These are phyloP conservation scores for Diadromus collaris DNA, from an alignment of 2,888 invertebrate genomes.

Conservation along the genomic window DNA sequence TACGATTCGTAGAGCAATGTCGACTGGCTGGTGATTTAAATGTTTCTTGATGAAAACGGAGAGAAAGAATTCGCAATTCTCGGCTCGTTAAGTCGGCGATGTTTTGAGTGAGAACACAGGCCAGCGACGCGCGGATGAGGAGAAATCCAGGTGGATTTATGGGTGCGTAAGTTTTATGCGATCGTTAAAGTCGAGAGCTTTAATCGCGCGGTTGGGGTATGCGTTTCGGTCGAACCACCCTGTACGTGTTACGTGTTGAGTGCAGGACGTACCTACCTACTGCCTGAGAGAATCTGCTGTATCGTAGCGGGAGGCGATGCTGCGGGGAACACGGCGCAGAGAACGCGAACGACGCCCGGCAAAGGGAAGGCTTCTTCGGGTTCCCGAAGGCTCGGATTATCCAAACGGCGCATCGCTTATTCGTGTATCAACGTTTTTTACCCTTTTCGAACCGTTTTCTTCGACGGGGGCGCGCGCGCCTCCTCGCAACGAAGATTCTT, in stretches of 20 bases:
- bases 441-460: slow-evolving; percentile 76
- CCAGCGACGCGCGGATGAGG: slow-evolving; percentile 45
- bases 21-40: background rate
- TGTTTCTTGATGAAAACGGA: background rate
- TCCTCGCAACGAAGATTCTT: slow-evolving; percentile 76
- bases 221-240: slow-evolving; percentile 54
- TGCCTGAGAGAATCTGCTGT: slow-evolving; percentile 19
- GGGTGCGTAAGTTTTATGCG: slow-evolving; percentile 56
- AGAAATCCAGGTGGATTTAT: slow-evolving; percentile 61
- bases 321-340: slow-evolving; percentile 27
- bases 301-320: slow-evolving; percentile 32
- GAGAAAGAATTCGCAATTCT: slow-evolving; percentile 37
- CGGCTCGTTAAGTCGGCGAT: slow-evolving; percentile 54
- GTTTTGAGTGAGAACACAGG: slow-evolving; percentile 45
- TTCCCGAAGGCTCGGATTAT: slow-evolving; percentile 77
- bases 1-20: no score
- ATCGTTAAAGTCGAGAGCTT: slow-evolving; percentile 60
- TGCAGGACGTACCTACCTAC: slow-evolving; percentile 25
- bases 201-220: slow-evolving; percentile 55
- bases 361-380: slow-evolving; percentile 66
- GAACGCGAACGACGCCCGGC: slow-evolving; percentile 42
- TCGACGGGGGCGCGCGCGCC: slow-evolving; percentile 65
- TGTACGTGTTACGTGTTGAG: slow-evolving; percentile 29
- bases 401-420: slow-evolving; percentile 79
- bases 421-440: slow-evolving; percentile 77